Evolutionary conservation across 2,797 vertebrate species (phyloP).

Genomic region (Neostethus bicornis): DNA sequence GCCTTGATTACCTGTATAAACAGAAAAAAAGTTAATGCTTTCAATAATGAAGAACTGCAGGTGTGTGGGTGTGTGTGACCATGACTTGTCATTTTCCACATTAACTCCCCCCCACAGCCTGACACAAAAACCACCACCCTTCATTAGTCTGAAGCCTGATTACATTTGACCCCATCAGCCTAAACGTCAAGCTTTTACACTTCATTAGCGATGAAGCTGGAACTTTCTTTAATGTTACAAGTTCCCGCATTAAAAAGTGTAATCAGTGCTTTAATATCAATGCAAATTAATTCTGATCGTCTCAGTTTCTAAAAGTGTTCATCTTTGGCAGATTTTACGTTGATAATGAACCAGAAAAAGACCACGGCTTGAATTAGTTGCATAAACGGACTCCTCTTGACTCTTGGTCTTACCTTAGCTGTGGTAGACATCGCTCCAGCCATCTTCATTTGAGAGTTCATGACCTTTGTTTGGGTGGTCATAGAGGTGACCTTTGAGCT

Average conservation of each 20-base stretch:
- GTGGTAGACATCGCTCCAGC: slow-evolving; percentile 95
- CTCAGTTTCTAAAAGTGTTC: neutral
- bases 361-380: too few relatives aligned
- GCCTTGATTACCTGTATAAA: neutral
- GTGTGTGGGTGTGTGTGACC: neutral
- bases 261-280: slow-evolving; percentile 41
- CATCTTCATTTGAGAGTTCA: slow-evolving; percentile 99
- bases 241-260: slow-evolving; percentile 38
- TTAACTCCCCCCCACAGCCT: slow-evolving; percentile 4
- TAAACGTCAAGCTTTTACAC: slow-evolving; percentile 44
- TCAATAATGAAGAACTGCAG: neutral
- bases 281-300: slow-evolving; percentile 16
- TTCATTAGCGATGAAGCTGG: slow-evolving; percentile 53
- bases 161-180: slow-evolving; percentile 63
- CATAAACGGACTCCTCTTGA: too few relatives aligned
- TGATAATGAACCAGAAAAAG: neutral
- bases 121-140: slow-evolving; percentile 32
- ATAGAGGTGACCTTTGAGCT: slow-evolving; percentile 99
- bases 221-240: slow-evolving; percentile 38
- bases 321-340: too few relatives aligned
- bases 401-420: slow-evolving; percentile 90
- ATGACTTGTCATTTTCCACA: neutral
- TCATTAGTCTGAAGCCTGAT: slow-evolving; percentile 70
- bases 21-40: neutral
- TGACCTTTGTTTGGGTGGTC: slow-evolving; percentile 94